phyloP scores from a whole-genome alignment of 2,888 invertebrate genomes.

The Rugalucina vietnamica region DNA sequence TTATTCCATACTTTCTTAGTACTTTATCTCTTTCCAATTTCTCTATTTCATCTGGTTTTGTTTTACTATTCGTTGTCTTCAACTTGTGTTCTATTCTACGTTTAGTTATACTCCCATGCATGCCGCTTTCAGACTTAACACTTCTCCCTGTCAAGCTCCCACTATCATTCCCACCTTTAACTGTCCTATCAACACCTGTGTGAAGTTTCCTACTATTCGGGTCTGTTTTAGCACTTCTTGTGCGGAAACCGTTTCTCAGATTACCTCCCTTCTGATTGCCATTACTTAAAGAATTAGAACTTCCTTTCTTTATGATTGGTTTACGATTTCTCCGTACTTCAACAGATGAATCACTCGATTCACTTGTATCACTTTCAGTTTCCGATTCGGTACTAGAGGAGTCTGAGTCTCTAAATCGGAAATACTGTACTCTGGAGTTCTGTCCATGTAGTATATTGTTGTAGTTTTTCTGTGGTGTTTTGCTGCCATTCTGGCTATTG shows the following conservation, averaged over 20 bases:
- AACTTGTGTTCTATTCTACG: slow-evolving; percentile 24
- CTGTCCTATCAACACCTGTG: slow-evolving; percentile 10
- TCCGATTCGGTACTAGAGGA: slow-evolving; percentile 52
- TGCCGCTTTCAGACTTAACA: slow-evolving; percentile 57
- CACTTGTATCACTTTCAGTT: slow-evolving; percentile 51
- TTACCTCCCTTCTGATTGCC: slow-evolving; percentile 38
- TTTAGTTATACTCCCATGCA: slow-evolving; percentile 34
- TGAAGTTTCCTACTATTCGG: slow-evolving; percentile 40
- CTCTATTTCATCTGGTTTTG: background rate
- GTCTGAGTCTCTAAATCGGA: slow-evolving; percentile 16
- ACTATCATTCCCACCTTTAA: background rate
- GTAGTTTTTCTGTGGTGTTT: slow-evolving; percentile 32
- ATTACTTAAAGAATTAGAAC: slow-evolving; percentile 17
- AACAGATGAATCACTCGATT: slow-evolving; percentile 61
- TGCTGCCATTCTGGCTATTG: background rate
- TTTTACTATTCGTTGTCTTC: slow-evolving; percentile 2
- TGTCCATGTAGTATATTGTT: slow-evolving; percentile 25
- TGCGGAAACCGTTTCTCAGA: slow-evolving; percentile 34
- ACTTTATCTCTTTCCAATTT: slow-evolving; percentile 51
- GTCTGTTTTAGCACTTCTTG: slow-evolving; percentile 46
- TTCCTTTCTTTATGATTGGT: slow-evolving; percentile 26
- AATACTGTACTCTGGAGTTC: slow-evolving; percentile 30
- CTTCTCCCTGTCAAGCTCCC: slow-evolving; percentile 55
- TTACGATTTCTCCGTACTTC: slow-evolving; percentile 48
- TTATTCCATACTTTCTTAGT: slow-evolving; percentile 59